These are phyloP conservation scores for Lasaia peninsularis DNA, from an alignment of 1,140 invertebrate genomes.

Conservation along the genomic window DNA sequence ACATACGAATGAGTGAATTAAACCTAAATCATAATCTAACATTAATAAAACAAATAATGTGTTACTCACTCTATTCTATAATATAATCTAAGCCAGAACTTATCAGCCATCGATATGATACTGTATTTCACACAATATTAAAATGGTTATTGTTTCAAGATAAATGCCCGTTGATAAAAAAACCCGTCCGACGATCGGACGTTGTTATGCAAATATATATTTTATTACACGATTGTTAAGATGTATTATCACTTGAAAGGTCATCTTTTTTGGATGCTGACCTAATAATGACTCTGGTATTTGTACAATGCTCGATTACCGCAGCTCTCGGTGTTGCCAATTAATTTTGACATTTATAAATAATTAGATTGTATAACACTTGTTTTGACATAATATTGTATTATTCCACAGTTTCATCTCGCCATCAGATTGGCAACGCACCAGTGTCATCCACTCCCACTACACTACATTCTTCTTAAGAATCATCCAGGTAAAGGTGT, in stretches of 20 bases:
- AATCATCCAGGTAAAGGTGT: too few species aligned
- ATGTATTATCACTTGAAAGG: constrained; percentile 23
- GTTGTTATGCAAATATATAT: constrained; percentile 51
- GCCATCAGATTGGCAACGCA: too few species aligned
- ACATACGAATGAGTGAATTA: too few species aligned
- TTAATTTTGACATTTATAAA: not conserved
- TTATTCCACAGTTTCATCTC: too few species aligned
- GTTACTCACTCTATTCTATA: not conserved
- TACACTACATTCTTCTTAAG: too few species aligned
- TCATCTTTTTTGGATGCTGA: constrained; percentile 23
- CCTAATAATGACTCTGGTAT: constrained; percentile 1
- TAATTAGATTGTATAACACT: constrained; percentile 1
- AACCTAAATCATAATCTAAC: too few species aligned
- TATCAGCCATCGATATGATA: not conserved
- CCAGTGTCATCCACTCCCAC: too few species aligned
- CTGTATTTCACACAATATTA: constrained; percentile 40
- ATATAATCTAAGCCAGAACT: not conserved
- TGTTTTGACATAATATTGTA: not conserved
- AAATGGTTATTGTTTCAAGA: constrained; percentile 52
- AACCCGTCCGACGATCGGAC: constrained; percentile 26
- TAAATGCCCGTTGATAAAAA: constrained; percentile 40
- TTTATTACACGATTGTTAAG: constrained; percentile 49
- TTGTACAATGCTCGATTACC: constrained; percentile 2
- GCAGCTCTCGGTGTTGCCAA: not conserved
- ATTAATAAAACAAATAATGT: not conserved